Base-by-base conservation (phyloP, 2,888 invertebrate species). In the Drosophila buzzatii region DNA sequence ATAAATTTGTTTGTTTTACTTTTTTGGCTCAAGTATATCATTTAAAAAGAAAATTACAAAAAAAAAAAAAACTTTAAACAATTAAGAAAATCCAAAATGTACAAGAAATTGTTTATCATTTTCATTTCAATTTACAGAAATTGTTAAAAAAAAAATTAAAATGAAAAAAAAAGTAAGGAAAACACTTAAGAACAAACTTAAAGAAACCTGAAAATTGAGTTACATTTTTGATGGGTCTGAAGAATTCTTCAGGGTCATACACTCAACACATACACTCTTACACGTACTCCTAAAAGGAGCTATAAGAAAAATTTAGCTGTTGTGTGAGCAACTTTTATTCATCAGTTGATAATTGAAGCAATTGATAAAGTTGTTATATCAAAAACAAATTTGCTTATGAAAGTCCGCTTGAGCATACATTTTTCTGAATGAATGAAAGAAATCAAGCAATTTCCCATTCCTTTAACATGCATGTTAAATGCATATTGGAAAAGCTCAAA, bases 31-130 rank as follows among this genome's bases (percentile, higher is more conserved):
- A 33, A 70, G 10, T 67, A 63, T 65, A 79, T 76, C 57, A 59
- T 74, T 53, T 61, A 45, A 45, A 61, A 31, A 31, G 16, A 10
- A 3, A 14, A 31, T n/a, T n/a, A 31, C 20, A 16, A 5, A 39
- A 39, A 16, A 58, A 8, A 8, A 31, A 18, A 18, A n/a, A 60
- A 60, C 37, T 41, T 10, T 59, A 62, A 76, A 49, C 61, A 51
- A 72, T 73, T 73, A 74, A 66, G 76, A 65, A 82, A 85, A 83
- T 53, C 84, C 81, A 74, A 72, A 84, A 84, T 87, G 82, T 84
- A 81, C 82, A 76, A 83, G 57, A 82, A 65, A 70, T 64, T 80
- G 67, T 66, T 60, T 52, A 69, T 47, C 27, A 53, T 59, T 55
- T 69, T 60, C 44, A 61, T 74, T 83, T 70, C 58, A 70, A 72